Evolutionary conservation across 2,113 vertebrate species (phyloP), one percentile per base, ranked within the genome.

Genomic region (Vanacampus margaritifer): DNA sequence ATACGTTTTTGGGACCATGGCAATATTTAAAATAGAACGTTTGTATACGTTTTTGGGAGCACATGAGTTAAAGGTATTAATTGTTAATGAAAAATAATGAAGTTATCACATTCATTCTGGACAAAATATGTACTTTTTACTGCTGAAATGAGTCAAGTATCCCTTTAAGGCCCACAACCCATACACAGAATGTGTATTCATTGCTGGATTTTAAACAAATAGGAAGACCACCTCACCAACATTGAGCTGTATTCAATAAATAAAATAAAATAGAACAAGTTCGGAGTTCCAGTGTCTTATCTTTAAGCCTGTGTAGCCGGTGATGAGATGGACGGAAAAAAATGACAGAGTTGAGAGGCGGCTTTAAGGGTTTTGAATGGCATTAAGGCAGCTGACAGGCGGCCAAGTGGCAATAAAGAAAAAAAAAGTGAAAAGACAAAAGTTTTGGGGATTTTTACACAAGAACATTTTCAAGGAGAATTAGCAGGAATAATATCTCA

Each of bases 351-450:
- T 43, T 8, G 4, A 64, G 2, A 54, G 11, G 54, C 26, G 32
- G 19, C 54, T 64, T 23, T 43, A 35, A 19, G 1, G 19, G 28
- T 73, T 57, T 32, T 67, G 37, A 70, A 43, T 56, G 69, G 50
- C 51, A 69, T 63, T 62, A 60, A n/a, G 37, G 17, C 57, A 41
- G 17, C 64, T 3, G 12, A 72, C 39, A 60, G 58, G 62, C 69
- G 65, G 48, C 74, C 24, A 67, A 68, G 26, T 65, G 26, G 60
- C 26, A 48, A 65, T 11, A 48, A 45, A 32, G 56, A 37, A 43
- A 26, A 17, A 12, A 56, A 14, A 46, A 46, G 36, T n/a, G 43
- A 65, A 8, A 51, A 56, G n/a, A 59, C 43, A 41, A 64, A 69
- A 24, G 35, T 21, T 64, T 72, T 37, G 12, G n/a, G 32, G n/a